phyloP scores from a whole-genome alignment of 1,140 invertebrate genomes.

The Nautilus pompilius region DNA sequence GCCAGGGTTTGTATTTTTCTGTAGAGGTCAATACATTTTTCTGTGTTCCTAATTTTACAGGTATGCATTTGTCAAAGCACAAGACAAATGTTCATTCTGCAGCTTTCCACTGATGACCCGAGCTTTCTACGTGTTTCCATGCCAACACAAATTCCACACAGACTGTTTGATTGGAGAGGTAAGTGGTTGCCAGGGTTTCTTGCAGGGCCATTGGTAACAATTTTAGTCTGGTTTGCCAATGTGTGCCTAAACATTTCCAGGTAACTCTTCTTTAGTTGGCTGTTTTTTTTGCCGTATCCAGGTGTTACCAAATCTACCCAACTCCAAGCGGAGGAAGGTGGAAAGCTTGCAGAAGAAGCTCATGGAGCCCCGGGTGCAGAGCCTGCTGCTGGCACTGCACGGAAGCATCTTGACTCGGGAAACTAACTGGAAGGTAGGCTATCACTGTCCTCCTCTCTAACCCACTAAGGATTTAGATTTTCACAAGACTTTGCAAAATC shows the following conservation, averaged over 20 bases:
- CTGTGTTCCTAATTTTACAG: conserved; percentile 52
- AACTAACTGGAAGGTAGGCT: neutral
- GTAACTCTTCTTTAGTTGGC: neutral
- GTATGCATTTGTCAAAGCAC: conserved; percentile 71
- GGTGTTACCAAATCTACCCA: conserved; percentile 64
- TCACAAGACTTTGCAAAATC: neutral
- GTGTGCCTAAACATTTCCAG: neutral
- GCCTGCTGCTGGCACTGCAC: neutral
- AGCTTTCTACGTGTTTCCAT: conserved; percentile 93
- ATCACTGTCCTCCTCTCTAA: neutral
- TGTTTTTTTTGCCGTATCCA: conserved; percentile 14
- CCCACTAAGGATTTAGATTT: neutral
- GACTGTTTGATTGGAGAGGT: conserved; percentile 87
- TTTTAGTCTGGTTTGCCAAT: neutral
- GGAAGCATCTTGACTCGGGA: neutral
- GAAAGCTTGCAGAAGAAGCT: conserved; percentile 58
- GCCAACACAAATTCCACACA: conserved; percentile 89
- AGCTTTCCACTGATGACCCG: conserved; percentile 73
- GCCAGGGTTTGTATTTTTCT: neutral
- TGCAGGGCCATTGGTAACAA: neutral
- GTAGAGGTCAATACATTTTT: neutral
- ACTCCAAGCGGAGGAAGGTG: conserved; percentile 54
- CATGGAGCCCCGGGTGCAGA: conserved; percentile 20
- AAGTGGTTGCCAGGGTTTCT: conserved; percentile 7
- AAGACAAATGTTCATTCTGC: conserved; percentile 81